A percentile compares a stretch with the other conserved stretches of the same genome.
phyloP scores from a whole-genome alignment of 2,888 invertebrate species.

The Scaptomyza parva region DNA sequence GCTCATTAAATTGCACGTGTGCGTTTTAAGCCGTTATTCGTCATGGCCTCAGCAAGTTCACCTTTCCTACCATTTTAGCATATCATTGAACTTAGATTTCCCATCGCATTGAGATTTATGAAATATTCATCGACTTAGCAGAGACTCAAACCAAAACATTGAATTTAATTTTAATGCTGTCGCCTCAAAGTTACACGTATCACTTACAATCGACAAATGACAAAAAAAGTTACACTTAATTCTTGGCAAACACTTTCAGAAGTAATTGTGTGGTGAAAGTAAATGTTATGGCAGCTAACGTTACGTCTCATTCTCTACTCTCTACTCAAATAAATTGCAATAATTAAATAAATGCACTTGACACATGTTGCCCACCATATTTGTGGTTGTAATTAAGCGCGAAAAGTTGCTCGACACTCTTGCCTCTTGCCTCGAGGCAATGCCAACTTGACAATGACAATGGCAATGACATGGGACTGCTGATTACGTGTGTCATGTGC shows the following conservation, averaged over 20 bases:
- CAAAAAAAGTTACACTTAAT: constrained; percentile 13
- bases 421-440: neutral
- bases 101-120: constrained; percentile 46
- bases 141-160: neutral
- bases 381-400: constrained; percentile 41
- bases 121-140: constrained; percentile 53
- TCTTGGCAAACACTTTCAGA: constrained; percentile 17
- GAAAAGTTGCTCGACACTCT: constrained; percentile 18
- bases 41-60: neutral
- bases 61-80: constrained; percentile 22
- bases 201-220: neutral
- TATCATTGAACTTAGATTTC: constrained; percentile 35
- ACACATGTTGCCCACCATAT: constrained; percentile 54
- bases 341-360: constrained; percentile 63
- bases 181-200: neutral
- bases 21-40: constrained; percentile 7
- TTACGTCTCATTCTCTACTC: neutral
- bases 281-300: constrained; percentile 15
- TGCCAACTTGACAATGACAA: constrained; percentile 20
- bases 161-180: constrained; percentile 22
- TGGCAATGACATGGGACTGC: constrained; percentile 23
- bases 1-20: constrained; percentile 19
- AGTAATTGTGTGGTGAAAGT: constrained; percentile 13
- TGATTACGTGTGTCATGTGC: constrained; percentile 16
- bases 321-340: constrained; percentile 34